phyloP scores from a whole-genome alignment of 2,888 invertebrate genomes.

The Crepidodera aurea region DNA sequence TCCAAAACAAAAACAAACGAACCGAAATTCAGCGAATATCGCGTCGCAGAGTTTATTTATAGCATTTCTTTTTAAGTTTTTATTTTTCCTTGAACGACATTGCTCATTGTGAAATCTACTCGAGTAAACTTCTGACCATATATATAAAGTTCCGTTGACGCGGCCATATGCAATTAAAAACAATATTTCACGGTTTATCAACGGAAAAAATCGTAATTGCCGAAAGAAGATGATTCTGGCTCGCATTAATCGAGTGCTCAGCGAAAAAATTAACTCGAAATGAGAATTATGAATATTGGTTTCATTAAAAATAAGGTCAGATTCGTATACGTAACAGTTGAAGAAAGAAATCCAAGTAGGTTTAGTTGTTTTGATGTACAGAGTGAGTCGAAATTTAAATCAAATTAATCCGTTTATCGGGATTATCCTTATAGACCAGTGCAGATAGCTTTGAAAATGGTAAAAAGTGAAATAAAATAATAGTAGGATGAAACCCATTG shows the following conservation, averaged over 20 bases:
- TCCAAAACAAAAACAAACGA: background rate
- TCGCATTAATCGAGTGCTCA: background rate
- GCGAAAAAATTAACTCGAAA: constrained; percentile 8
- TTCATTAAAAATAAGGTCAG: constrained; percentile 12
- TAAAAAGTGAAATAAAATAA: no score
- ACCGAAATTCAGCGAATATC: background rate
- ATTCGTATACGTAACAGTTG: constrained; percentile 1
- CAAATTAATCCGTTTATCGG: no score
- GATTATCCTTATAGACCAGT: no score
- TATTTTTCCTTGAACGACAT: constrained; percentile 22
- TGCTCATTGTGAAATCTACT: constrained; percentile 20
- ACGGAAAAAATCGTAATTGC: constrained; percentile 14
- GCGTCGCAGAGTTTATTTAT: background rate
- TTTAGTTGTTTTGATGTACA: background rate
- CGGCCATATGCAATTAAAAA: constrained; percentile 31
- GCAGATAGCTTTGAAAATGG: no score
- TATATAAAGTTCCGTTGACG: constrained; percentile 8
- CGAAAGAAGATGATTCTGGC: background rate
- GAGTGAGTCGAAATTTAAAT: background rate
- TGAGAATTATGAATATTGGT: constrained; percentile 8
- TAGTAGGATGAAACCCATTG: no score
- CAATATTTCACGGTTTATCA: constrained; percentile 24
- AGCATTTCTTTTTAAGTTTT: background rate
- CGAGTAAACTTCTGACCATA: constrained; percentile 25
- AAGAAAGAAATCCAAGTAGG: background rate